Evolutionary conservation across 2,113 vertebrate species (phyloP).

Genomic region (Datnioides undecimradiatus): DNA sequence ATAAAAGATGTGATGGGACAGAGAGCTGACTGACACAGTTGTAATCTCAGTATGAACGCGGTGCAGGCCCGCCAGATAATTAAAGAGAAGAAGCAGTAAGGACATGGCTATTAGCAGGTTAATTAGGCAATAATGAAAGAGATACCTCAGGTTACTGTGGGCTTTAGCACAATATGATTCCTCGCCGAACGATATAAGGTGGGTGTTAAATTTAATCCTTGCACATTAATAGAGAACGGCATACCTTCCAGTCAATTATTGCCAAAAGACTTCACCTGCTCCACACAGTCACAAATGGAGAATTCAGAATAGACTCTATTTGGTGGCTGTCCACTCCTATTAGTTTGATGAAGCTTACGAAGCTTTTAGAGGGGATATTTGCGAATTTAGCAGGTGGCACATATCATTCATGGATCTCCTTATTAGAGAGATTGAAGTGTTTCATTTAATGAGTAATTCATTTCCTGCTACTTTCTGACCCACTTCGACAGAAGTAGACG

Average conservation of each 20-base stretch:
- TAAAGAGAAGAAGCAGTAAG: slow-evolving; percentile 75
- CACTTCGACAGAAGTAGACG: slow-evolving; percentile 70
- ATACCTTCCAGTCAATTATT: slow-evolving; percentile 86
- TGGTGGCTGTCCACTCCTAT: slow-evolving; percentile 71
- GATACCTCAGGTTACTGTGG: slow-evolving; percentile 84
- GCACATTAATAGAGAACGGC: slow-evolving; percentile 83
- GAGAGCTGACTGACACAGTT: slow-evolving; percentile 66
- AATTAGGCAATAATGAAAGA: slow-evolving; percentile 89
- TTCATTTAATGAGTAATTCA: slow-evolving; percentile 79
- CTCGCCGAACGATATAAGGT: slow-evolving; percentile 79
- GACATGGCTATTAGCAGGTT: slow-evolving; percentile 89
- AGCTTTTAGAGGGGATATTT: slow-evolving; percentile 79
- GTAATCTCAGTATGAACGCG: slow-evolving; percentile 65
- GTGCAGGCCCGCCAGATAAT: slow-evolving; percentile 76
- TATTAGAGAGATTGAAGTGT: slow-evolving; percentile 77
- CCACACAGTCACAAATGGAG: slow-evolving; percentile 77
- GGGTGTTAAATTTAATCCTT: slow-evolving; percentile 88
- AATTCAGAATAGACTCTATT: slow-evolving; percentile 79
- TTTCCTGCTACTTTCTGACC: slow-evolving; percentile 75
- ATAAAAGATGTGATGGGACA: slow-evolving; percentile 62
- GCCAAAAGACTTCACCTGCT: slow-evolving; percentile 82
- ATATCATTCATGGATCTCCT: slow-evolving; percentile 72
- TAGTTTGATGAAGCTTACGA: slow-evolving; percentile 80
- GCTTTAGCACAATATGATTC: slow-evolving; percentile 85
- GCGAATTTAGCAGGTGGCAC: slow-evolving; percentile 71